Evolutionary conservation across 2,797 vertebrate genomes (phyloP).

Genomic region (Adrianichthys oophorus): DNA sequence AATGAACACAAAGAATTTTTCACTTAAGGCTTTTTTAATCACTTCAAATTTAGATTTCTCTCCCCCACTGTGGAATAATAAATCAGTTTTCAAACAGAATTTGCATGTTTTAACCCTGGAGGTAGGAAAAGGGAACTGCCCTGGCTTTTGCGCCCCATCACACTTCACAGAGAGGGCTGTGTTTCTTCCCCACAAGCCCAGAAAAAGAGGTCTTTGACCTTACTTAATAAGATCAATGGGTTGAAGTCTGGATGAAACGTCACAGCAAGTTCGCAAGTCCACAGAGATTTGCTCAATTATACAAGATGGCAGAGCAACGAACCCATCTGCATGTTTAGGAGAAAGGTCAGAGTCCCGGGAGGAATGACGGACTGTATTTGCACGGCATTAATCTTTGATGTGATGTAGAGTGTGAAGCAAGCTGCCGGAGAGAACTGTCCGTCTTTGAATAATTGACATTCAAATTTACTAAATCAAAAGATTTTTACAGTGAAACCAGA

Average conservation of each 20-base stretch:
- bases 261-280: conserved; percentile 30
- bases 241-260: conserved; percentile 37
- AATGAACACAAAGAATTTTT: conserved; percentile 68
- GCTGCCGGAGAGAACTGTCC: conserved; percentile 43
- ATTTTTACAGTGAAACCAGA: conserved; percentile 29
- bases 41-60: conserved; percentile 74
- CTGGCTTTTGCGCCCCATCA: conserved; percentile 20
- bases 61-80: conserved; percentile 64
- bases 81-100: conserved; percentile 60
- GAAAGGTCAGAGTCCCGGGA: conserved; percentile 63
- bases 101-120: conserved; percentile 62
- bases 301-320: conserved; percentile 50
- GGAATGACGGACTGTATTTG: conserved; percentile 46
- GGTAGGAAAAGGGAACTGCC: conserved; percentile 27
- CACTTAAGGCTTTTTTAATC: conserved; percentile 71
- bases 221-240: conserved; percentile 56
- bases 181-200: conserved; percentile 48
- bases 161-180: conserved; percentile 40
- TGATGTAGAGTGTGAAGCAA: conserved; percentile 63
- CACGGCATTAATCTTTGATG: conserved; percentile 48
- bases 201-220: conserved; percentile 54
- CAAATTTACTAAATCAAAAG: conserved; percentile 40
- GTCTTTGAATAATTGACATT: conserved; percentile 13
- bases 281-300: conserved; percentile 57
- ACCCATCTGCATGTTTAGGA: conserved; percentile 56